phyloP scores from a whole-genome alignment of 2,797 vertebrate genomes.

The Mus minutoides region DNA sequence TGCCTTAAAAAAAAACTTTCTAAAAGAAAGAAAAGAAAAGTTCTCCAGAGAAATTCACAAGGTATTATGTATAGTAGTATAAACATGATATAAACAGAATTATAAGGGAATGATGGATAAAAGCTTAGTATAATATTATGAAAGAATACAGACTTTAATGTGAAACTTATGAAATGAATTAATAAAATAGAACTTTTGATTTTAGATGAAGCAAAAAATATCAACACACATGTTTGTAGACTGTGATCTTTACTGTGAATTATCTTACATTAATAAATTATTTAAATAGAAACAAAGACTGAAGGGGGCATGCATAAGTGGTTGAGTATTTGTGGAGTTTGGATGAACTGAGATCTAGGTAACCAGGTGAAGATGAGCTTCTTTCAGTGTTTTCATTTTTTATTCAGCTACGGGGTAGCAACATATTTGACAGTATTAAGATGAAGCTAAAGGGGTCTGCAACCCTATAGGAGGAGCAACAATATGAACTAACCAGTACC shows the following conservation, averaged over 20 bases:
- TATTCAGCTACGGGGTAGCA: slow-evolving; percentile 26
- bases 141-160: background rate
- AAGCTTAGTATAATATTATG: background rate
- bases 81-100: background rate
- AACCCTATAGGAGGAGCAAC: too few species aligned
- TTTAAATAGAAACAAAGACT: slow-evolving; percentile 24
- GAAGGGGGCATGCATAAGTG: background rate
- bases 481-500: too few species aligned
- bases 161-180: slow-evolving; percentile 24
- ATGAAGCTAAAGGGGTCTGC: background rate
- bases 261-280: background rate
- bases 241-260: background rate
- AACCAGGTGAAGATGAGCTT: background rate
- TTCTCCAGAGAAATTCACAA: background rate
- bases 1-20: background rate
- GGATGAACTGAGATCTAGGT: background rate
- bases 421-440: slow-evolving; percentile 29
- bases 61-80: background rate
- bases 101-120: slow-evolving; percentile 3
- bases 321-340: background rate
- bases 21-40: background rate
- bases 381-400: background rate
- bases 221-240: background rate
- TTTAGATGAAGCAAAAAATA: slow-evolving; percentile 43
- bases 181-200: background rate